Percentiles rank a stretch among this genome's conserved stretches.
Evolutionary conservation across 2,888 invertebrate species (phyloP).

Genomic region (Operophtera brumata): DNA sequence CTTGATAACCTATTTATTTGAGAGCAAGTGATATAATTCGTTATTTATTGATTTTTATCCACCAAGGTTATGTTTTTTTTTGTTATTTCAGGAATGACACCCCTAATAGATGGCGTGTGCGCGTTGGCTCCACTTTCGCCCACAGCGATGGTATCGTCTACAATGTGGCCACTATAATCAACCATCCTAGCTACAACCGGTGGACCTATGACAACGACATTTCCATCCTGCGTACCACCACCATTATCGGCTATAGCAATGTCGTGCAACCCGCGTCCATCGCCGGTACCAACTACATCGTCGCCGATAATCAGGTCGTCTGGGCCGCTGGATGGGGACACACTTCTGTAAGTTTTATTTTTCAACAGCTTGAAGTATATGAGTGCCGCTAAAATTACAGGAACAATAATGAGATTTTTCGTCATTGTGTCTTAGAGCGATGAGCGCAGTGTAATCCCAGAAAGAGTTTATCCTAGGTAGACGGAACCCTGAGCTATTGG

Average conservation of each 20-base stretch:
- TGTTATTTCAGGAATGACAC: constrained; percentile 34
- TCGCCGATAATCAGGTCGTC: constrained; percentile 47
- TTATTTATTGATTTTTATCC: too few relatives aligned
- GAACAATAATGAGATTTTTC: too few relatives aligned
- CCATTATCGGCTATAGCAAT: constrained; percentile 23
- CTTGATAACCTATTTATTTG: too few relatives aligned
- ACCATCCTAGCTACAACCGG: constrained; percentile 51
- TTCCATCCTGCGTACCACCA: constrained; percentile 38
- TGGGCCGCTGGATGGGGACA: constrained; percentile 60
- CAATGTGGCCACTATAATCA: constrained; percentile 23
- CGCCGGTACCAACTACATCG: constrained; percentile 42
- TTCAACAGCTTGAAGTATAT: too few relatives aligned
- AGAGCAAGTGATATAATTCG: neutral
- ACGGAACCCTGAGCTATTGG: too few relatives aligned
- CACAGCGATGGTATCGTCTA: constrained; percentile 48
- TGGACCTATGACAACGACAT: constrained; percentile 44
- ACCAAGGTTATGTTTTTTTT: too few relatives aligned
- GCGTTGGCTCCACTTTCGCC: constrained; percentile 48
- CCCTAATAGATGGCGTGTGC: constrained; percentile 40
- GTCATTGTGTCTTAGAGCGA: too few relatives aligned
- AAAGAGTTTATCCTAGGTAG: too few relatives aligned
- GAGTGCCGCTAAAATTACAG: too few relatives aligned
- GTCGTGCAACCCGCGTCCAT: constrained; percentile 23
- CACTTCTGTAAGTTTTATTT: constrained; percentile 36
- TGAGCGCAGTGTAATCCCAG: too few relatives aligned